Percentiles rank a stretch among this genome's conserved stretches.
Evolutionary conservation across 2,797 vertebrate species (phyloP).

Genomic region (Choloepus didactylus): DNA sequence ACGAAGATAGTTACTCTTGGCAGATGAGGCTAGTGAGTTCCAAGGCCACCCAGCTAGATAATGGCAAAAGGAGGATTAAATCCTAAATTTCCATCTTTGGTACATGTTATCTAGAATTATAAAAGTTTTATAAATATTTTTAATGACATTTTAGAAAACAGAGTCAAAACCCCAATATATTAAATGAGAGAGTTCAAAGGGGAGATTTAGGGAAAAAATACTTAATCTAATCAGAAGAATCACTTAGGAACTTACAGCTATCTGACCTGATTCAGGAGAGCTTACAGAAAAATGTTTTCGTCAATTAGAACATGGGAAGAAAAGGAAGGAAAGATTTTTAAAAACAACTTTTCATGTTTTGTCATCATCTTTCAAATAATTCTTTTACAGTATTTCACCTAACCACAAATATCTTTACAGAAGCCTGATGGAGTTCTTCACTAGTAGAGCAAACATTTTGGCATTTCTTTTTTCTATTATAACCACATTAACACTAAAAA

Average conservation of each 20-base stretch:
- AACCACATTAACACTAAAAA: neutral
- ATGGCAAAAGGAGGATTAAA: neutral
- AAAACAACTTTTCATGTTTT: neutral
- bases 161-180: neutral
- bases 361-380: slow-evolving; percentile 1
- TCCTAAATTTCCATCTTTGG: neutral
- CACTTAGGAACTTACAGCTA: slow-evolving; percentile 42
- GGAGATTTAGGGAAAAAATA: neutral
- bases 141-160: slow-evolving; percentile 57
- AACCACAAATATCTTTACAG: neutral
- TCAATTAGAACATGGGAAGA: slow-evolving; percentile 4
- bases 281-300: slow-evolving; percentile 10
- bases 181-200: slow-evolving; percentile 57
- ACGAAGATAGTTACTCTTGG: slow-evolving; percentile 37
- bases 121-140: neutral
- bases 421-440: neutral
- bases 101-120: slow-evolving; percentile 59
- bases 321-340: neutral
- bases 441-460: neutral
- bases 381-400: neutral
- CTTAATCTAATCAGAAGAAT: neutral
- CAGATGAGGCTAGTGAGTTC: slow-evolving; percentile 1
- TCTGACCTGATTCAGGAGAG: neutral
- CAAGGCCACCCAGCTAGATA: slow-evolving; percentile 64
- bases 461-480: neutral